Percentiles rank a stretch among this genome's conserved stretches.
Conservation (phyloP, 2,888 invertebrate genomes). For the Cerastis rubricosa region DNA sequence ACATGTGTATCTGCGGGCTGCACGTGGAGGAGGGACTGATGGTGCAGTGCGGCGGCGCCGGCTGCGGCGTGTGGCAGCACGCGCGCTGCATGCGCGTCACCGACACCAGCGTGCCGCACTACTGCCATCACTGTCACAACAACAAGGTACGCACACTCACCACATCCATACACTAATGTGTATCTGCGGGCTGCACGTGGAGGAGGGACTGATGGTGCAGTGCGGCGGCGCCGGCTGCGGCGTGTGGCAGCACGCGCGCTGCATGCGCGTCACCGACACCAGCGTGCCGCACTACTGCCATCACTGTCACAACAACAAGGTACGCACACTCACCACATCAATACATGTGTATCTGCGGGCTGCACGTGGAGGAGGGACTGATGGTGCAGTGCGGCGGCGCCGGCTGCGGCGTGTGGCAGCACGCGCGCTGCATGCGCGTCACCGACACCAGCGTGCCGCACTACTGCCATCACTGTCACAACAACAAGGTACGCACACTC, state of each 20-base stretch:
- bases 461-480: slow-evolving; percentile 85
- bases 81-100: slow-evolving; percentile 94
- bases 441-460: slow-evolving; percentile 91
- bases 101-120: slow-evolving; percentile 92
- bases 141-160: slow-evolving; percentile 30
- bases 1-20: slow-evolving; percentile 98
- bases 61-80: slow-evolving; percentile 94
- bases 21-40: slow-evolving; percentile 92
- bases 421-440: slow-evolving; percentile 95
- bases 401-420: slow-evolving; percentile 93
- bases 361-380: slow-evolving; percentile 93
- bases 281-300: slow-evolving; percentile 93
- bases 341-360: slow-evolving; percentile 98
- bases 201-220: slow-evolving; percentile 80
- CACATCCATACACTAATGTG: slow-evolving; percentile 95
- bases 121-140: slow-evolving; percentile 82
- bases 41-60: slow-evolving; percentile 67
- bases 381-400: slow-evolving; percentile 69
- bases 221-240: slow-evolving; percentile 90
- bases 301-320: slow-evolving; percentile 47
- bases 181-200: slow-evolving; percentile 97
- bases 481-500: slow-evolving; percentile 32
- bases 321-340: slow-evolving; percentile 2
- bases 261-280: slow-evolving; percentile 89
- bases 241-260: slow-evolving; percentile 95